Percentiles rank a stretch among this genome's conserved stretches.
phyloP scores from a whole-genome alignment of 1,140 invertebrate species.

The Magallana gigas region DNA sequence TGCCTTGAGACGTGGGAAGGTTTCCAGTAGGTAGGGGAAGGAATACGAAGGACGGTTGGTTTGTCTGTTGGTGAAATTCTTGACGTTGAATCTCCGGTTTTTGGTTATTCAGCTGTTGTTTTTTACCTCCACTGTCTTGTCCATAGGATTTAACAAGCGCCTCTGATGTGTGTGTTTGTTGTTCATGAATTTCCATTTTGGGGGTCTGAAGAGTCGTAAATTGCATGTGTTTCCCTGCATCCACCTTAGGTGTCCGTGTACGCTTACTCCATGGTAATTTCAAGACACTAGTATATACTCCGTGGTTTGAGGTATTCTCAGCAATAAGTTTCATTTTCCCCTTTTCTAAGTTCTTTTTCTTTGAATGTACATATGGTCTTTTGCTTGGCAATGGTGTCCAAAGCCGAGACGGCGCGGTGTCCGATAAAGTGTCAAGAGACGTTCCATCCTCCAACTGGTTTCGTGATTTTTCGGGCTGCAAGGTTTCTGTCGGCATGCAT shows the following conservation, averaged over 20 bases:
- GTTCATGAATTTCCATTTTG: background rate
- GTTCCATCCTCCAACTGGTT: background rate
- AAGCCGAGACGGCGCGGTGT: background rate
- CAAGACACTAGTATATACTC: slow-evolving; percentile 75
- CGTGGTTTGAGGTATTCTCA: slow-evolving; percentile 71
- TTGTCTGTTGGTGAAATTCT: slow-evolving; percentile 2
- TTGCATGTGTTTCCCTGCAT: slow-evolving; percentile 22
- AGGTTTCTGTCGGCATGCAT: background rate
- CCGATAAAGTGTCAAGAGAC: background rate
- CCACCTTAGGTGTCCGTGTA: slow-evolving; percentile 61
- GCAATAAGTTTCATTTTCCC: slow-evolving; percentile 74
- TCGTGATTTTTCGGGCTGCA: slow-evolving; percentile 7
- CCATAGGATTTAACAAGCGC: too few species aligned
- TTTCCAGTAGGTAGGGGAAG: slow-evolving; percentile 30
- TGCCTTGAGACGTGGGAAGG: slow-evolving; percentile 35
- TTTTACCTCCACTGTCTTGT: background rate
- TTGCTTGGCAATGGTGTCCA: slow-evolving; percentile 44
- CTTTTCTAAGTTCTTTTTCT: slow-evolving; percentile 48
- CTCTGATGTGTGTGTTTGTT: background rate
- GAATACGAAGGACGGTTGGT: slow-evolving; percentile 47
- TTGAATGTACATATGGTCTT: slow-evolving; percentile 30
- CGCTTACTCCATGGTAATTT: slow-evolving; percentile 74
- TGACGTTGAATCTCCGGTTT: slow-evolving; percentile 36
- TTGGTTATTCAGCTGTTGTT: slow-evolving; percentile 2
- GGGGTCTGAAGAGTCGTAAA: slow-evolving; percentile 5